Percentiles rank a stretch among this genome's conserved stretches.
Conservation (phyloP, 2,113 vertebrate species). For the Zosterops borbonicus region DNA sequence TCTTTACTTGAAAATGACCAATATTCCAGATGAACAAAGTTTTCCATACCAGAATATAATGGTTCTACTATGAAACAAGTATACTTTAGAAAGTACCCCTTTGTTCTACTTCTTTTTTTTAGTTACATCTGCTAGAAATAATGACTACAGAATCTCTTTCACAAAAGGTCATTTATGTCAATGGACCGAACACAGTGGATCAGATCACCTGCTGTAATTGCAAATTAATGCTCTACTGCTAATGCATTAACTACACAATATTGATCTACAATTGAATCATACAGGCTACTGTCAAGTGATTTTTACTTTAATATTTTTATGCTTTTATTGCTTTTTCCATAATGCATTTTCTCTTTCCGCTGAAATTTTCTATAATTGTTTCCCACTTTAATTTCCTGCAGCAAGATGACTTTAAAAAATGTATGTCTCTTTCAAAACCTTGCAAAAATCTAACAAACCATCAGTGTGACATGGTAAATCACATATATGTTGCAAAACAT, state of each 20-base stretch:
- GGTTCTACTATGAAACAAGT: background rate
- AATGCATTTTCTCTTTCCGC: conserved; percentile 70
- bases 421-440: conserved; percentile 43
- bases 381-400: conserved; percentile 75
- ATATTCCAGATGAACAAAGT: background rate
- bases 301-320: conserved; percentile 67
- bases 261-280: conserved; percentile 79
- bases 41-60: background rate
- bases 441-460: conserved; percentile 53
- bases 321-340: conserved; percentile 72
- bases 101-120: background rate
- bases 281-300: conserved; percentile 65
- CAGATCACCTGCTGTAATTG: conserved; percentile 77
- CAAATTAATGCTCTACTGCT: conserved; percentile 80
- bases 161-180: conserved; percentile 76
- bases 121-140: conserved; percentile 67
- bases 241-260: conserved; percentile 80
- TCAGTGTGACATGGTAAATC: conserved; percentile 39
- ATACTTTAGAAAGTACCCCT: background rate
- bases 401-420: conserved; percentile 69
- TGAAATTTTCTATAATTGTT: conserved; percentile 74
- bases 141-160: conserved; percentile 70
- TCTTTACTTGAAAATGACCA: background rate
- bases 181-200: conserved; percentile 69
- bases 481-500: conserved; percentile 28